phyloP scores from a whole-genome alignment of 2,113 vertebrate species.

The Tichodroma muraria region DNA sequence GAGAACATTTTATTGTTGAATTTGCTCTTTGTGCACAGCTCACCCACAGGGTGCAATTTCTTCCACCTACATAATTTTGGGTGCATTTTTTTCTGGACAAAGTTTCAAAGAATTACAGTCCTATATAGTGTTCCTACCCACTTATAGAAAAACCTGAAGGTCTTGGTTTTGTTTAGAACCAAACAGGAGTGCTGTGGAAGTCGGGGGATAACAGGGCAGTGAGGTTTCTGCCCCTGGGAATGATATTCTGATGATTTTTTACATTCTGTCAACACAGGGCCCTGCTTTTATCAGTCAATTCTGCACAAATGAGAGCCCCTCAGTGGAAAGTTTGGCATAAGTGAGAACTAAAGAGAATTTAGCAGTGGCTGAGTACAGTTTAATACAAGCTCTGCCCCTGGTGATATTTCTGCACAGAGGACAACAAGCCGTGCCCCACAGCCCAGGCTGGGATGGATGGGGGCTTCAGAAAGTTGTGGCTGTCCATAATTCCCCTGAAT shows the following conservation, averaged over 20 bases:
- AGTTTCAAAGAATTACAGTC: background rate
- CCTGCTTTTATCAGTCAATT: background rate
- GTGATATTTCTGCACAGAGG: background rate
- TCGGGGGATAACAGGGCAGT: background rate
- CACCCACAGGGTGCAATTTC: background rate
- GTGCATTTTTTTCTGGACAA: background rate
- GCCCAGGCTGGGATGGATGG: background rate
- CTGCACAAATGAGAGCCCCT: background rate
- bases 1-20: background rate
- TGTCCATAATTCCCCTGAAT: background rate
- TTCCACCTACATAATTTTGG: background rate
- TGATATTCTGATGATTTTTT: background rate
- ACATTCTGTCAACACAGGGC: background rate
- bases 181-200: background rate
- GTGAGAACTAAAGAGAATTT: background rate
- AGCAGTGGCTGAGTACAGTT: background rate
- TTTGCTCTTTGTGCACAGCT: background rate
- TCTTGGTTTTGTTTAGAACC: background rate
- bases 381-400: background rate
- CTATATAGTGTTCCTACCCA: background rate
- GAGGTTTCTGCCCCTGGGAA: background rate
- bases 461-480: background rate
- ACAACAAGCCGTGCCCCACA: accelerated
- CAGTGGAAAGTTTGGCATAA: background rate
- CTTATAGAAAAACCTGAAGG: background rate